These are phyloP conservation scores for Chrysopilus asiliformis DNA, from an alignment of 2,888 invertebrate genomes.

Conservation along the genomic window DNA sequence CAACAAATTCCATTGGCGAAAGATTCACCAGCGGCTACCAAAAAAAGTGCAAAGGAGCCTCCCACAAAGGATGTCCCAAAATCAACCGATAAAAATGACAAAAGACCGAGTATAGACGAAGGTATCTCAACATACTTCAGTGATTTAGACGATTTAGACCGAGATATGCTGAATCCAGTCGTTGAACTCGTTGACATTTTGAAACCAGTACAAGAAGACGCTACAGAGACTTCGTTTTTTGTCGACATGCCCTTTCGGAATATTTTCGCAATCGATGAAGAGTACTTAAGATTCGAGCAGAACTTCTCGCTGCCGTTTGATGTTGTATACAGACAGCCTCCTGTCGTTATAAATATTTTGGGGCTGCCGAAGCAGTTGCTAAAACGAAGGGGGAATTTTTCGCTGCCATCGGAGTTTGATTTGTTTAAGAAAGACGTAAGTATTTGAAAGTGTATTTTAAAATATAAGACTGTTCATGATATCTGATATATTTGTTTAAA, in stretches of 20 bases:
- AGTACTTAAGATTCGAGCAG: constrained; percentile 6
- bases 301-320: constrained; percentile 13
- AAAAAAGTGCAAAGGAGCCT: not conserved
- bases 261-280: constrained; percentile 12
- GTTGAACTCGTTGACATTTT: constrained; percentile 24
- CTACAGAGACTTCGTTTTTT: constrained; percentile 12
- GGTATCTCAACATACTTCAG: constrained; percentile 28
- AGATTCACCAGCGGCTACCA: not conserved
- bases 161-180: constrained; percentile 23
- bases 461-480: no score
- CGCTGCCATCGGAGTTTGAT: constrained; percentile 22
- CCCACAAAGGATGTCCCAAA: not conserved
- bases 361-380: constrained; percentile 19
- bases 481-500: not conserved
- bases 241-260: constrained; percentile 22
- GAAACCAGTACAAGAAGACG: constrained; percentile 11
- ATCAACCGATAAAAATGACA: constrained; percentile 4
- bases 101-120: constrained; percentile 20
- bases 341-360: constrained; percentile 19
- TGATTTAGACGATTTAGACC: constrained; percentile 26
- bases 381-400: constrained; percentile 17
- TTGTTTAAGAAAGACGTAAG: constrained; percentile 24
- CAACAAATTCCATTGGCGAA: not conserved
- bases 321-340: constrained; percentile 11
- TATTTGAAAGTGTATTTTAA: constrained; percentile 2